phyloP scores from a whole-genome alignment of 2,888 invertebrate genomes.

The Tipula unca region DNA sequence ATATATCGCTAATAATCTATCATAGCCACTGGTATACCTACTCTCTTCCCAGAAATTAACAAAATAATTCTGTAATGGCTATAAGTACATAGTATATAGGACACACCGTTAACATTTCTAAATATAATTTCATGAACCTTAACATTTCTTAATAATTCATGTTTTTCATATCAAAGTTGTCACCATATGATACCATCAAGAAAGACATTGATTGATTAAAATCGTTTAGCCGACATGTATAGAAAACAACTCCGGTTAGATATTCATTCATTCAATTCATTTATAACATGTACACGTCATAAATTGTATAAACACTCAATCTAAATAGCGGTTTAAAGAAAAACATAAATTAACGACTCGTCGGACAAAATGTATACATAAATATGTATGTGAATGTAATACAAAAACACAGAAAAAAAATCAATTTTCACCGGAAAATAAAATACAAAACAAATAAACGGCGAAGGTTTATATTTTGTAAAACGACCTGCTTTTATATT shows the following conservation, averaged over 20 bases:
- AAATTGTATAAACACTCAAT: background rate
- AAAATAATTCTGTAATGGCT: background rate
- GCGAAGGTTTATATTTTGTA: background rate
- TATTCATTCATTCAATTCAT: background rate
- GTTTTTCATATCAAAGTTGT: background rate
- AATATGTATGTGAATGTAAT: background rate
- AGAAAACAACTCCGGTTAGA: background rate
- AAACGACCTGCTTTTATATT: background rate
- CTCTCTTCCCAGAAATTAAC: background rate
- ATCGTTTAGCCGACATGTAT: background rate
- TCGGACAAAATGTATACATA: background rate
- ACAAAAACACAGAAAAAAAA: background rate
- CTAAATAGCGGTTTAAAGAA: background rate
- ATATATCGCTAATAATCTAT: background rate
- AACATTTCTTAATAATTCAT: background rate
- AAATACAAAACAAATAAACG: background rate
- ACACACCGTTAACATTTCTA: background rate
- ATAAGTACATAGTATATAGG: background rate
- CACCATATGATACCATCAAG: background rate
- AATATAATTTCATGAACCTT: background rate
- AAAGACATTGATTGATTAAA: background rate
- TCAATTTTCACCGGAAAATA: background rate
- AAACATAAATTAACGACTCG: background rate
- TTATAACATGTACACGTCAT: background rate
- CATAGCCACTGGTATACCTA: background rate